Evolutionary conservation across 2,113 vertebrate genomes (phyloP).

Genomic region (Pelobates fuscus): DNA sequence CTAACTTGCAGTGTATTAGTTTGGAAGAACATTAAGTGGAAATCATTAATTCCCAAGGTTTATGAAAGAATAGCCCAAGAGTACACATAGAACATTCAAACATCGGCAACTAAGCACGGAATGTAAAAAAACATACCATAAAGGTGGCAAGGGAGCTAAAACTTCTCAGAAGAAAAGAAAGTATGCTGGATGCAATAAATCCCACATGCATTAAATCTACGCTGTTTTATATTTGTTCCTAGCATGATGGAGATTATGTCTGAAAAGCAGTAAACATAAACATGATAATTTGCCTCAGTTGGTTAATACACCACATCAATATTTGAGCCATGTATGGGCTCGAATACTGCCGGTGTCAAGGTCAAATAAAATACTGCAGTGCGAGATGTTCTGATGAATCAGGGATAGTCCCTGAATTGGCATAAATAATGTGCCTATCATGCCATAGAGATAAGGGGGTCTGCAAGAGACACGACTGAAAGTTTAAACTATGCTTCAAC

Average conservation of each 20-base stretch:
- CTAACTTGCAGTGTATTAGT: conserved; percentile 39
- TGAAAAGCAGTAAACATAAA: conserved; percentile 32
- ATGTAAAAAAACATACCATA: conserved; percentile 42
- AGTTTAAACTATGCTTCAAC: too few relatives aligned
- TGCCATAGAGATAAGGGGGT: too few relatives aligned
- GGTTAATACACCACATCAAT: conserved; percentile 29
- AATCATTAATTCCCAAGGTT: conserved; percentile 52
- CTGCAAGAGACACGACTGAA: too few relatives aligned
- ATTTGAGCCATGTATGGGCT: conserved; percentile 32
- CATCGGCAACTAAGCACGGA: conserved; percentile 24
- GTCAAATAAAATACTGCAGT: conserved; percentile 25
- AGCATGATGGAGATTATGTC: conserved; percentile 2
- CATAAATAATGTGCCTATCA: too few relatives aligned
- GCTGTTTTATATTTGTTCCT: conserved; percentile 27
- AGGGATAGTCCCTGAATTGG: too few relatives aligned
- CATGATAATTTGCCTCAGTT: conserved; percentile 42
- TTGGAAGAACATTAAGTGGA: conserved; percentile 50
- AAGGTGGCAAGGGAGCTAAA: conserved; percentile 34
- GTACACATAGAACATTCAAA: conserved; percentile 44
- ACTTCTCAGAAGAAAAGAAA: conserved; percentile 27
- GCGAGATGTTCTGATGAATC: too few relatives aligned
- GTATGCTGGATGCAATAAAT: conserved; percentile 36
- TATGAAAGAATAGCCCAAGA: conserved; percentile 46
- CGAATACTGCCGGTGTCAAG: conserved; percentile 15
- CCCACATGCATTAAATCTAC: conserved; percentile 45